These are phyloP conservation scores for Unio delphinus DNA, from an alignment of 2,888 invertebrate species.

Conservation along the genomic window DNA sequence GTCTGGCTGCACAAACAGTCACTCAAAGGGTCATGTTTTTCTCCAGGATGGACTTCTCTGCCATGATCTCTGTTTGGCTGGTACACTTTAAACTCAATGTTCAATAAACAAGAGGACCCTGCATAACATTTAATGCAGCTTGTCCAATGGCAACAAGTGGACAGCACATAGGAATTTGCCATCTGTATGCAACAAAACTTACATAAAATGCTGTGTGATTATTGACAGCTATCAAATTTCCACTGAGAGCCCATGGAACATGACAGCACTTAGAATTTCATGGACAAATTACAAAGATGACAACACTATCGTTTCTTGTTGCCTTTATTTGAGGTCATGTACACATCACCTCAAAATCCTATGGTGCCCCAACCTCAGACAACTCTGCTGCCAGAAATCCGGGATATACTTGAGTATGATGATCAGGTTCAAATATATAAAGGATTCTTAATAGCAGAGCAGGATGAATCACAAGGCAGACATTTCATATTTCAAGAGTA, in stretches of 20 bases:
- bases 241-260: conserved; percentile 19
- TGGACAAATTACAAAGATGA: conserved; percentile 30
- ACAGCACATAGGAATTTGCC: conserved; percentile 11
- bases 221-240: conserved; percentile 27
- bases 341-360: conserved; percentile 13
- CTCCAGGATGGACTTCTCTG: too few species aligned
- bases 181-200: conserved; percentile 11
- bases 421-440: conserved; percentile 20
- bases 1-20: too few species aligned
- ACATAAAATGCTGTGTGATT: conserved; percentile 11
- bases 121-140: conserved; percentile 12
- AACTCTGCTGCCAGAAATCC: conserved; percentile 16
- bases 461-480: neutral
- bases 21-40: too few species aligned
- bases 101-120: neutral
- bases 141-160: conserved; percentile 26
- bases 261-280: conserved; percentile 16
- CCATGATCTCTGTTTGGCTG: neutral
- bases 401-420: conserved; percentile 9
- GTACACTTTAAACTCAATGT: conserved; percentile 21
- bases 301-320: conserved; percentile 19
- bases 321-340: conserved; percentile 21
- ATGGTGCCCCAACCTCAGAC: conserved; percentile 18
- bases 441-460: conserved; percentile 18
- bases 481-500: too few species aligned